Conservation (phyloP, 2,888 invertebrate species). For the Myathropa florea region DNA sequence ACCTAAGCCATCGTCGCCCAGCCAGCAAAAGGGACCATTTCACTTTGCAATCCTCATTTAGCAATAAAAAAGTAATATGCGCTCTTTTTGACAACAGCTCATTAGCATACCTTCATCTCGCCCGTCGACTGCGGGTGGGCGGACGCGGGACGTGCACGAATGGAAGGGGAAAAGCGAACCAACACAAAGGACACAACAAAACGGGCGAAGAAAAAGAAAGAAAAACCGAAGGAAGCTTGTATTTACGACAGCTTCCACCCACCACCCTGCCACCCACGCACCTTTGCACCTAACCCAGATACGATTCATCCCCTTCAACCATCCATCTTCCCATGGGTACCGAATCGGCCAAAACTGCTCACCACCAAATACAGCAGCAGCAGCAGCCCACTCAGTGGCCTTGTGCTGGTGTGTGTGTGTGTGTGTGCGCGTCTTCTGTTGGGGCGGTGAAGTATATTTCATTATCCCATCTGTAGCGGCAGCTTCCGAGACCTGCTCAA, state of each 20-base stretch:
- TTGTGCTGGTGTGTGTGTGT: neutral
- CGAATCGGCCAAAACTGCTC: conserved; percentile 2
- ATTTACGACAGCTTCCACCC: conserved; percentile 46
- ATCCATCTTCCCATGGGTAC: conserved; percentile 27
- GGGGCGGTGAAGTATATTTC: conserved; percentile 45
- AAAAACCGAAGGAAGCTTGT: conserved; percentile 36
- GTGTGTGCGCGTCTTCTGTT: neutral
- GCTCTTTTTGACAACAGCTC: conserved; percentile 59
- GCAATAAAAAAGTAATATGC: conserved; percentile 55
- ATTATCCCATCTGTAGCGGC: conserved; percentile 58
- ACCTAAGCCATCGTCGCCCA: neutral
- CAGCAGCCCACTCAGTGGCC: neutral
- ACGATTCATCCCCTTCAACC: conserved; percentile 33
- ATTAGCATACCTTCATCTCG: conserved; percentile 42
- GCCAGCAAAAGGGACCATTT: conserved; percentile 24
- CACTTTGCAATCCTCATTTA: conserved; percentile 58
- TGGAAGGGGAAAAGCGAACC: neutral
- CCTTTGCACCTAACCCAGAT: conserved; percentile 27
- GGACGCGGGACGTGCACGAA: neutral
- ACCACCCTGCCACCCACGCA: neutral
- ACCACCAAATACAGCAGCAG: neutral
- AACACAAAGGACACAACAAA: conserved; percentile 2
- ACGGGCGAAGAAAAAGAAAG: neutral
- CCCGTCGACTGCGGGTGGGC: neutral
- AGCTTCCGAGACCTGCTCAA: conserved; percentile 67